Evolutionary conservation across 2,113 vertebrate genomes (phyloP).

Genomic region (Gavialis gangeticus): DNA sequence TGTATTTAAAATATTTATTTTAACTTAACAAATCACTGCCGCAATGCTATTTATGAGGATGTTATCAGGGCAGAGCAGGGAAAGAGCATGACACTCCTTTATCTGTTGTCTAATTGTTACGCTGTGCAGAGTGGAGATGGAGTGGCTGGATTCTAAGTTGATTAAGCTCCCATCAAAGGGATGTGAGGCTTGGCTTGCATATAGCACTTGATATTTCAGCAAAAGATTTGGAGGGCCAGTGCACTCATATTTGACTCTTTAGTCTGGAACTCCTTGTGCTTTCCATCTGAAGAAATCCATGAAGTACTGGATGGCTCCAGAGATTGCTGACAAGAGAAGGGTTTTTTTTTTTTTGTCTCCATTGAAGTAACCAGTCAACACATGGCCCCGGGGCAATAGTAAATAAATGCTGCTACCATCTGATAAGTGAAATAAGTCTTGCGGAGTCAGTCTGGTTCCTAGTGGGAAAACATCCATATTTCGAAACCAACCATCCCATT

Average conservation of each 20-base stretch:
- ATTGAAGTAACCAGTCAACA: background rate
- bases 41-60: background rate
- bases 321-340: background rate
- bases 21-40: background rate
- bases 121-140: background rate
- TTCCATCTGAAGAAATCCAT: background rate
- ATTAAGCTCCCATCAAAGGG: background rate
- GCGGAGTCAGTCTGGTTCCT: background rate
- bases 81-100: background rate
- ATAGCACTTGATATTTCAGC: background rate
- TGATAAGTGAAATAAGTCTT: background rate
- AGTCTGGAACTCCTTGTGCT: background rate
- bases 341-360: background rate
- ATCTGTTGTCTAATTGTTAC: background rate
- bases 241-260: background rate
- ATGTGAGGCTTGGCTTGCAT: background rate
- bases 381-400: rapidly evolving
- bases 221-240: background rate
- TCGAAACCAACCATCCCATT: background rate
- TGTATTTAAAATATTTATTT: conserved; percentile 25
- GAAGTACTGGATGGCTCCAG: background rate
- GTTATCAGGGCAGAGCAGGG: background rate
- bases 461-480: background rate
- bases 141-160: background rate
- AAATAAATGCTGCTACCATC: background rate